Percentiles rank a stretch among this genome's conserved stretches.
Evolutionary conservation across 2,797 vertebrate genomes (phyloP).

Genomic region (Rhinella marina): DNA sequence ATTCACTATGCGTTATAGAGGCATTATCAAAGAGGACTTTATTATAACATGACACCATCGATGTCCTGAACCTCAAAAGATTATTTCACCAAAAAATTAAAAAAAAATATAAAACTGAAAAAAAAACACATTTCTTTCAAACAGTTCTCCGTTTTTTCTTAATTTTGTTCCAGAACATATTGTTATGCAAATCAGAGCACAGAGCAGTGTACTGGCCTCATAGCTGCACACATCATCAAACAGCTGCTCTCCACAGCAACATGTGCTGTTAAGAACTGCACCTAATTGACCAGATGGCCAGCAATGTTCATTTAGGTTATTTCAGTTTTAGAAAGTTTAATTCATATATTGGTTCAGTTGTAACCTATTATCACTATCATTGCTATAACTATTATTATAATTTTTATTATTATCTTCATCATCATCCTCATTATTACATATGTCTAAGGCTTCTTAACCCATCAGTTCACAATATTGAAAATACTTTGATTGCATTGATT

Average conservation of each 20-base stretch:
- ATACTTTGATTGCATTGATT: too few relatives aligned
- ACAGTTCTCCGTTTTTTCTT: not conserved
- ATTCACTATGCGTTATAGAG: not conserved
- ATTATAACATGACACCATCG: not conserved
- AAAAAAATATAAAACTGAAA: not conserved
- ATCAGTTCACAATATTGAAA: not conserved
- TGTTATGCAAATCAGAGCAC: not conserved
- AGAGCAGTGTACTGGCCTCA: not conserved
- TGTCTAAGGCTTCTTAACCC: not conserved
- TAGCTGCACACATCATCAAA: constrained; percentile 25
- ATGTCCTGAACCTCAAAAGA: not conserved
- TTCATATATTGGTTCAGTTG: not conserved
- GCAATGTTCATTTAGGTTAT: not conserved
- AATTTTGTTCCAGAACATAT: not conserved
- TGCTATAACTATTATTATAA: not conserved
- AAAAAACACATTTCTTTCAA: not conserved
- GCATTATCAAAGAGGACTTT: not conserved
- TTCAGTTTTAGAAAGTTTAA: not conserved
- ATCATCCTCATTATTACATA: not conserved
- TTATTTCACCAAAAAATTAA: not conserved
- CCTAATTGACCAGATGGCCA: constrained; percentile 35
- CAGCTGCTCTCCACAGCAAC: constrained; percentile 22
- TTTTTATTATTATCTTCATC: not conserved
- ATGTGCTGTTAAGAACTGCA: not conserved
- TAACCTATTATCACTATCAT: not conserved